Evolutionary conservation across 2,888 invertebrate genomes (phyloP).

Genomic region (Dynastes hyllus): DNA sequence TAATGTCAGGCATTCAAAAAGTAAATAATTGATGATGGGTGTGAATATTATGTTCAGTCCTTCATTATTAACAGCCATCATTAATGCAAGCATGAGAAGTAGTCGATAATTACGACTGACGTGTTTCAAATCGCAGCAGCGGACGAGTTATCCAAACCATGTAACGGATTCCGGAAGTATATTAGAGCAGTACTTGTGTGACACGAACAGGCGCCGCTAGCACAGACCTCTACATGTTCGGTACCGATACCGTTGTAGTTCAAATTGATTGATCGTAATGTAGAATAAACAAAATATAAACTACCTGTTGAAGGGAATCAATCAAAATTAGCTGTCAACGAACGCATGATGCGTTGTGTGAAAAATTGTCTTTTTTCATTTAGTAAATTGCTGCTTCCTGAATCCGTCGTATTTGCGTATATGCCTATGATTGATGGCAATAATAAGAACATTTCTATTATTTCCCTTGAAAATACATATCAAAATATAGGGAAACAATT

Average conservation of each 20-base stretch:
- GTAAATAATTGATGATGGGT: neutral
- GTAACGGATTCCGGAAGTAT: constrained; percentile 6
- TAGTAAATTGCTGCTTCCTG: constrained; percentile 15
- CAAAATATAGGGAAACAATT: neutral
- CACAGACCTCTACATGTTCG: neutral
- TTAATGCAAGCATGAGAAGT: neutral
- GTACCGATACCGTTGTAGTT: neutral
- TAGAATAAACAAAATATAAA: constrained; percentile 39
- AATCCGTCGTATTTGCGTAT: constrained; percentile 14
- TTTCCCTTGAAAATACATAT: neutral
- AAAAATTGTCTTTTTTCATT: constrained; percentile 40
- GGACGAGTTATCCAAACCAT: neutral
- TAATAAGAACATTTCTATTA: constrained; percentile 1
- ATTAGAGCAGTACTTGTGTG: constrained; percentile 7
- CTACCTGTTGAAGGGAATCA: constrained; percentile 36
- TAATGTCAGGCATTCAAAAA: neutral
- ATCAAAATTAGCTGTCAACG: constrained; percentile 34
- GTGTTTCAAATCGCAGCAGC: neutral
- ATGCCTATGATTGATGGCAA: constrained; percentile 21
- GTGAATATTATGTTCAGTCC: neutral
- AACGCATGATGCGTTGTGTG: neutral
- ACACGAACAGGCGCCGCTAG: constrained; percentile 6
- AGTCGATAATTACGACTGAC: constrained; percentile 7
- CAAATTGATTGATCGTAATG: constrained; percentile 33
- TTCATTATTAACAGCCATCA: neutral